These are phyloP conservation scores for Glomeris maerens DNA, from an alignment of 1,140 invertebrate genomes.

Conservation along the genomic window DNA sequence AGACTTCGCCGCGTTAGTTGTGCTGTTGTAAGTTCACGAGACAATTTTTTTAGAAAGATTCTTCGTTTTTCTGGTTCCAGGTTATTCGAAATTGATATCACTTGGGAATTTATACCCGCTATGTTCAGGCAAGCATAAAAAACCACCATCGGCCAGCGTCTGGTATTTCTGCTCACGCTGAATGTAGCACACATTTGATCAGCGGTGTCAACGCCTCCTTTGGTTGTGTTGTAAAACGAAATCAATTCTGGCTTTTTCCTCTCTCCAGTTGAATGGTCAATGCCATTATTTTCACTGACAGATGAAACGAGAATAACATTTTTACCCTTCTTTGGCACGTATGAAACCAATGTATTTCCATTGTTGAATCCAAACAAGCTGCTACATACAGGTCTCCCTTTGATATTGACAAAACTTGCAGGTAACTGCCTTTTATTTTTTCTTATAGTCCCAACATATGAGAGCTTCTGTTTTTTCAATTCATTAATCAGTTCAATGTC, in stretches of 20 bases:
- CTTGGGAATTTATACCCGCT: constrained; percentile 12
- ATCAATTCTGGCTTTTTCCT: constrained; percentile 27
- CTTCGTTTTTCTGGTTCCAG: not conserved
- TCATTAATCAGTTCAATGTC: constrained; percentile 9
- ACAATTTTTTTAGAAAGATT: too few species aligned
- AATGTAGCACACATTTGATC: constrained; percentile 15
- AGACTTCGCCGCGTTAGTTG: too few species aligned
- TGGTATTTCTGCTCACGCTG: constrained; percentile 9
- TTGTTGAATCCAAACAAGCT: constrained; percentile 15
- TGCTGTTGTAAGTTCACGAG: too few species aligned
- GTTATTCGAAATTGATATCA: not conserved
- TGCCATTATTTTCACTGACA: constrained; percentile 18
- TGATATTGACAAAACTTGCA: constrained; percentile 15
- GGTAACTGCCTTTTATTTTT: constrained; percentile 34
- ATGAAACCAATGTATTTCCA: constrained; percentile 16
- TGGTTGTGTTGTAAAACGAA: constrained; percentile 23
- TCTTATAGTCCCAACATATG: constrained; percentile 31
- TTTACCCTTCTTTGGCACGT: constrained; percentile 24
- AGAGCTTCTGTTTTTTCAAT: constrained; percentile 12
- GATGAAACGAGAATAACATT: constrained; percentile 27
- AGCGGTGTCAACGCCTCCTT: constrained; percentile 18
- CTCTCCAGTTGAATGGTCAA: constrained; percentile 15
- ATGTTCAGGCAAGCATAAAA: constrained; percentile 17
- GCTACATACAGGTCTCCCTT: constrained; percentile 20
- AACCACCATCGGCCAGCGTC: constrained; percentile 16